A percentile compares a stretch with the other conserved stretches of the same genome.
These are phyloP conservation scores for Coracias cyanogaster DNA, from an alignment of 2,797 vertebrate genomes.

Conservation along the genomic window DNA sequence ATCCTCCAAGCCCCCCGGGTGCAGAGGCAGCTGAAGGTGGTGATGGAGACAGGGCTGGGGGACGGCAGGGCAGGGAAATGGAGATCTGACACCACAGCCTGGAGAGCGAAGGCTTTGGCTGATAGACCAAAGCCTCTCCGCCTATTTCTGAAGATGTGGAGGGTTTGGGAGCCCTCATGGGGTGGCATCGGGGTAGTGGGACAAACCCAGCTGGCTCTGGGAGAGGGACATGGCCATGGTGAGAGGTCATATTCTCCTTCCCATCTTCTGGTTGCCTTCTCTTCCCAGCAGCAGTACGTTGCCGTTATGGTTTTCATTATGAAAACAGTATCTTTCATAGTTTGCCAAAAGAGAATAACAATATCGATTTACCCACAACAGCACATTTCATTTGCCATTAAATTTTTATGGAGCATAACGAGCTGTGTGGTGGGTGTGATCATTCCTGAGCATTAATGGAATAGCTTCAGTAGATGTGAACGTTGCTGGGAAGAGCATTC, in stretches of 20 bases:
- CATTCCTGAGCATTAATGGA: neutral
- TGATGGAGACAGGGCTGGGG: neutral
- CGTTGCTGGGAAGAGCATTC: neutral
- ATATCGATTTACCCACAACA: conserved; percentile 57
- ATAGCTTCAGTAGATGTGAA: neutral
- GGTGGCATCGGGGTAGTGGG: fast-evolving
- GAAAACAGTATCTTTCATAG: conserved; percentile 52
- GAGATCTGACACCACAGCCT: fast-evolving
- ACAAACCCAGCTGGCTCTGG: neutral
- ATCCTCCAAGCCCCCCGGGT: neutral
- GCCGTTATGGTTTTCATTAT: conserved; percentile 17
- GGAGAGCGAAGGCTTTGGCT: neutral
- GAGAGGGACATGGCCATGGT: neutral
- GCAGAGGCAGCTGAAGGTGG: neutral
- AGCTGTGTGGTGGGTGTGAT: conserved; percentile 8
- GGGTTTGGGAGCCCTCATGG: fast-evolving
- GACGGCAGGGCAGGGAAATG: fast-evolving
- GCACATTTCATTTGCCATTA: conserved; percentile 60
- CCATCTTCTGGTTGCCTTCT: neutral
- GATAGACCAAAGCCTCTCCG: neutral
- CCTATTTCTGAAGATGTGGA: fast-evolving
- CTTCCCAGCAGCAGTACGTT: neutral
- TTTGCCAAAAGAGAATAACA: conserved; percentile 60
- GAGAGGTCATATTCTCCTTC: neutral
- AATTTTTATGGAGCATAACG: conserved; percentile 50